Evolutionary conservation across 1,140 invertebrate species (phyloP).

Genomic region (Drosophila murphyi): DNA sequence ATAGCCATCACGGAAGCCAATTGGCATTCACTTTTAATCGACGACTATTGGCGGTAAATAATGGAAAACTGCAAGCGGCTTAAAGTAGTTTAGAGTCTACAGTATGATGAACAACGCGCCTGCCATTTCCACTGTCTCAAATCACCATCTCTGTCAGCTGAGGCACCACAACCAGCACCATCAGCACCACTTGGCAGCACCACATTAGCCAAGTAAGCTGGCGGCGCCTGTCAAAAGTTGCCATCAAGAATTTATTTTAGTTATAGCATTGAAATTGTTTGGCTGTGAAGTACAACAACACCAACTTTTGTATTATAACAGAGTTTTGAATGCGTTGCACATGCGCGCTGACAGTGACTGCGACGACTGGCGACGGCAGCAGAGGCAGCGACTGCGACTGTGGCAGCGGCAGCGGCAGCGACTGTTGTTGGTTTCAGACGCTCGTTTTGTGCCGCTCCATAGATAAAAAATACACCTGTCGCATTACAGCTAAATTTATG

Average conservation of each 20-base stretch:
- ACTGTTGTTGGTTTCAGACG: conserved; percentile 42
- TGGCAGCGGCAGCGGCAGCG: conserved; percentile 16
- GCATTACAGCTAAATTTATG: conserved; percentile 84
- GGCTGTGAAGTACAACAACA: conserved; percentile 35
- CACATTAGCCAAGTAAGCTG: conserved; percentile 19
- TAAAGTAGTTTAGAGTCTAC: conserved; percentile 28
- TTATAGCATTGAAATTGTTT: conserved; percentile 70
- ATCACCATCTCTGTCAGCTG: not conserved
- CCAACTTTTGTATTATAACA: conserved; percentile 66
- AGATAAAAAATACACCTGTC: conserved; percentile 84
- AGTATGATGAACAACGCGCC: conserved; percentile 43
- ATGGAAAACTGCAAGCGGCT: conserved; percentile 46
- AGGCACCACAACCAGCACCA: not conserved
- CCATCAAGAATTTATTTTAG: conserved; percentile 73
- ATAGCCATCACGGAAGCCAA: conserved; percentile 63
- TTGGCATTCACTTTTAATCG: conserved; percentile 60
- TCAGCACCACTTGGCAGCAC: not conserved
- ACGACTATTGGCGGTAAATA: conserved; percentile 57
- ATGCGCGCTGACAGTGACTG: conserved; percentile 49
- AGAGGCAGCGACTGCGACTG: not conserved
- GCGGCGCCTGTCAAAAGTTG: conserved; percentile 69
- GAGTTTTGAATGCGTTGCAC: conserved; percentile 76
- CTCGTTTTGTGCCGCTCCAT: conserved; percentile 76
- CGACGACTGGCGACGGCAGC: not conserved
- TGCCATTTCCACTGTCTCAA: conserved; percentile 1